Evolutionary conservation across 2,888 invertebrate species (phyloP).

Genomic region (Helleia helle): DNA sequence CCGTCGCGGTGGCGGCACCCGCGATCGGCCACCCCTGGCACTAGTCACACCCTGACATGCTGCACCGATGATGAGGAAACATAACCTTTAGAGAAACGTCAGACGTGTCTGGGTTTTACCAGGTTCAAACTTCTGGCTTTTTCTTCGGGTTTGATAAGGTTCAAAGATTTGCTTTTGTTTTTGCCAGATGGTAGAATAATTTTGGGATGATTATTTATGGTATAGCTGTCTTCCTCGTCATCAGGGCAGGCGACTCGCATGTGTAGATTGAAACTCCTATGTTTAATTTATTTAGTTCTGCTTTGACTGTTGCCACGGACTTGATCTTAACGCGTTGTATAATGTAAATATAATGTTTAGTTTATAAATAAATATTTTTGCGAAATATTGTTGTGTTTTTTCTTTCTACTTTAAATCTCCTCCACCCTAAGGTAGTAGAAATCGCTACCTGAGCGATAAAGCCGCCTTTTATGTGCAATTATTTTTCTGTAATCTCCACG

Average conservation of each 20-base stretch:
- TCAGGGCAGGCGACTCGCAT: constrained; percentile 37
- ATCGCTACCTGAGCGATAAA: too few relatives aligned
- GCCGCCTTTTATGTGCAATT: too few relatives aligned
- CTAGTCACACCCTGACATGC: constrained; percentile 23
- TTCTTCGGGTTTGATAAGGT: too few relatives aligned
- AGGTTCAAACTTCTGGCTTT: not conserved
- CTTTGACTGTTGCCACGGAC: constrained; percentile 71
- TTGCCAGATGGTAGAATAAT: too few relatives aligned
- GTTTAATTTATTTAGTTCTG: constrained; percentile 56
- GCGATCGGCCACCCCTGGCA: constrained; percentile 55
- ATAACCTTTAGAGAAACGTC: constrained; percentile 2
- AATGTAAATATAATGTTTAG: constrained; percentile 63
- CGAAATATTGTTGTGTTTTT: constrained; percentile 25
- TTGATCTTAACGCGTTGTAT: constrained; percentile 67
- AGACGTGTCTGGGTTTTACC: constrained; percentile 12
- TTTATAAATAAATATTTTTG: constrained; percentile 60
- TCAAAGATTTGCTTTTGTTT: too few relatives aligned
- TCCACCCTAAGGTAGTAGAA: too few relatives aligned
- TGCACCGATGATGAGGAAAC: constrained; percentile 29
- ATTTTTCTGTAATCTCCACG: too few relatives aligned
- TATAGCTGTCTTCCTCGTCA: constrained; percentile 26
- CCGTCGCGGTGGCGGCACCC: constrained; percentile 44
- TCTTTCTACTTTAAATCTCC: too few relatives aligned
- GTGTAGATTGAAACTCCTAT: constrained; percentile 32
- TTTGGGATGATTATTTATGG: too few relatives aligned